Conservation (phyloP, 2,113 vertebrate species). For the Chloroceryle aenea region DNA sequence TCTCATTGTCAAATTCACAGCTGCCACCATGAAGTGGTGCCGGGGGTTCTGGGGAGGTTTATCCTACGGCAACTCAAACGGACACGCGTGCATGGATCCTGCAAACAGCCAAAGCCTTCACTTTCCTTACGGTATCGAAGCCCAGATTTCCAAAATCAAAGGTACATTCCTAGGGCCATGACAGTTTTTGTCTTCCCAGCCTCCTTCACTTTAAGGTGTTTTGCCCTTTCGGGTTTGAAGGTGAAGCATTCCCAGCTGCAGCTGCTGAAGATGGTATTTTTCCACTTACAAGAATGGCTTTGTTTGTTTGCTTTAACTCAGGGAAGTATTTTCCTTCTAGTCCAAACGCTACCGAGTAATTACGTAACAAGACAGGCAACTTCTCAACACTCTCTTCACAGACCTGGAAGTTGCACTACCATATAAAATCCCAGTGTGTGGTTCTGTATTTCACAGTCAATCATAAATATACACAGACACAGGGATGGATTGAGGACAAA, state of each 20-base stretch:
- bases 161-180: not conserved
- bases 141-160: not conserved
- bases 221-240: not conserved
- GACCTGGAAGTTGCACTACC: not conserved
- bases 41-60: not conserved
- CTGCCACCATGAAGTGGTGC: not conserved
- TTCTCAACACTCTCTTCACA: not conserved
- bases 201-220: not conserved
- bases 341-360: not conserved
- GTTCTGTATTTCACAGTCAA: not conserved
- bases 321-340: not conserved
- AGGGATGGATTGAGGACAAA: not conserved
- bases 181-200: not conserved
- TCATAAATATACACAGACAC: rapidly evolving
- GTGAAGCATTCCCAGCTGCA: not conserved
- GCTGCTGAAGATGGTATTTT: not conserved
- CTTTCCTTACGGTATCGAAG: not conserved
- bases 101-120: not conserved
- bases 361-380: not conserved
- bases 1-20: not conserved
- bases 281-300: not conserved
- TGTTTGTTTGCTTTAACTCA: not conserved
- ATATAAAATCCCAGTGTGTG: not conserved
- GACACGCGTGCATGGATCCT: rapidly evolving
- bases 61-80: not conserved